Conservation (phyloP, 2,888 invertebrate species). For the Coelinius sp. region DNA sequence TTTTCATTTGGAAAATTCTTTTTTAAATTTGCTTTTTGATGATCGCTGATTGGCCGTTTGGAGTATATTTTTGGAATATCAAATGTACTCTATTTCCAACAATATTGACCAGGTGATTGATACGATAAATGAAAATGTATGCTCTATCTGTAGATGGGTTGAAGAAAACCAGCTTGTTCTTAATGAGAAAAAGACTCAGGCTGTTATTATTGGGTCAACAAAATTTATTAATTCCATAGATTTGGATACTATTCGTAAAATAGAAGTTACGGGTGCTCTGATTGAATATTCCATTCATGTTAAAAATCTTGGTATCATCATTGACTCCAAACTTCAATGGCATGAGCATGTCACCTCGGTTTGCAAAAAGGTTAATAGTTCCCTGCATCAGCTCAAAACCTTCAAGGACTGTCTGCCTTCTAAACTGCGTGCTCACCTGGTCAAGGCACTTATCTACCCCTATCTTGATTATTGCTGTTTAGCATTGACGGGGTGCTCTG, state of each 20-base stretch:
- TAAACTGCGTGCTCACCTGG: background rate
- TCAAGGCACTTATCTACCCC: background rate
- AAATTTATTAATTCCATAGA: background rate
- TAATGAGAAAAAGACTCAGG: slow-evolving; percentile 29
- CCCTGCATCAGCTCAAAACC: background rate
- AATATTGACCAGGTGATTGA: too few relatives aligned
- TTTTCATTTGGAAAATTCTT: too few relatives aligned
- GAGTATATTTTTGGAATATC: too few relatives aligned
- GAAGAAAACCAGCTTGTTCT: background rate
- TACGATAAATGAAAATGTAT: too few relatives aligned
- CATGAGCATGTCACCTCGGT: background rate
- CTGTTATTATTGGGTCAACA: slow-evolving; percentile 16
- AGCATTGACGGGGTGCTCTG: background rate
- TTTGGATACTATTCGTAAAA: background rate
- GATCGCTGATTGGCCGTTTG: too few relatives aligned
- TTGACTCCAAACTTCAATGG: background rate
- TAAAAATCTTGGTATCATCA: background rate
- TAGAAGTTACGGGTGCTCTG: background rate
- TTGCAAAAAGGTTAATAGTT: background rate
- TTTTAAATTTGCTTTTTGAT: too few relatives aligned
- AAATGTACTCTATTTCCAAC: too few relatives aligned
- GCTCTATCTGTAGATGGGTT: too few relatives aligned
- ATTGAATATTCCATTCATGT: background rate
- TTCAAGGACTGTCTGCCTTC: background rate
- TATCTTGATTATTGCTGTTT: background rate